phyloP scores from a whole-genome alignment of 30 jellyfish, hydroid and myxozoan genomes.

The Clytia hemisphaerica region DNA sequence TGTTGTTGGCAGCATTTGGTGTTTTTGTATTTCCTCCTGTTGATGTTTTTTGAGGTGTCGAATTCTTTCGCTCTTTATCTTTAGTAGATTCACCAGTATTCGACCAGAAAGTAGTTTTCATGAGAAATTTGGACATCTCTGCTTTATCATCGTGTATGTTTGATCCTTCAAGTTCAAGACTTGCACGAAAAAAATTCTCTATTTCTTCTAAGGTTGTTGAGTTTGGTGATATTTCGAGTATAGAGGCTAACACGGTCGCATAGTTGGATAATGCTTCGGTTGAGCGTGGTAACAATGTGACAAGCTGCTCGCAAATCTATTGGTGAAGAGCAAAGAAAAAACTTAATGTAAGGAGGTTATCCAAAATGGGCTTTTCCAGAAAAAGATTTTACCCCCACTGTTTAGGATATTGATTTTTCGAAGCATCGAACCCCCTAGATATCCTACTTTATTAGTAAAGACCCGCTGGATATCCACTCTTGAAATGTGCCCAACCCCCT shows the following conservation, averaged over 20 bases:
- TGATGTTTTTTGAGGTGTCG: neutral
- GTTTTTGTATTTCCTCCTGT: neutral
- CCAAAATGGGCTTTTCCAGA: too few species aligned
- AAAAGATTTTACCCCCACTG: too few species aligned
- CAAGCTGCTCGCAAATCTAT: conserved; percentile 76
- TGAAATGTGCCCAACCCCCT: too few species aligned
- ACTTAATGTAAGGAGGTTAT: too few species aligned
- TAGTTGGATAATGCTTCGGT: conserved; percentile 44
- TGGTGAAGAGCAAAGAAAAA: too few species aligned
- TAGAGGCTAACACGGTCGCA: conserved; percentile 27
- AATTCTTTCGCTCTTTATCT: too few species aligned
- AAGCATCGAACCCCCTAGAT: too few species aligned
- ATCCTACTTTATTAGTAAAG: too few species aligned
- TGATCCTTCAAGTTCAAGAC: conserved; percentile 53
- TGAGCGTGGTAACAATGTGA: conserved; percentile 37
- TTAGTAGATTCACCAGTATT: too few species aligned
- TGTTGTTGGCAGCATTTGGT: neutral
- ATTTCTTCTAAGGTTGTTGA: conserved; percentile 38
- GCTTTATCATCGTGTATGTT: conserved; percentile 9
- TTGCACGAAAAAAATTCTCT: conserved; percentile 57
- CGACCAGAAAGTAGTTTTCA: conserved; percentile 53
- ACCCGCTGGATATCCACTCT: too few species aligned
- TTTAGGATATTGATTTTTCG: too few species aligned
- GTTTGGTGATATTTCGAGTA: neutral
- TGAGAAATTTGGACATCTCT: conserved; percentile 22